Evolutionary conservation across 2,888 invertebrate species (phyloP).

Genomic region (Ennomos fuscantarius): DNA sequence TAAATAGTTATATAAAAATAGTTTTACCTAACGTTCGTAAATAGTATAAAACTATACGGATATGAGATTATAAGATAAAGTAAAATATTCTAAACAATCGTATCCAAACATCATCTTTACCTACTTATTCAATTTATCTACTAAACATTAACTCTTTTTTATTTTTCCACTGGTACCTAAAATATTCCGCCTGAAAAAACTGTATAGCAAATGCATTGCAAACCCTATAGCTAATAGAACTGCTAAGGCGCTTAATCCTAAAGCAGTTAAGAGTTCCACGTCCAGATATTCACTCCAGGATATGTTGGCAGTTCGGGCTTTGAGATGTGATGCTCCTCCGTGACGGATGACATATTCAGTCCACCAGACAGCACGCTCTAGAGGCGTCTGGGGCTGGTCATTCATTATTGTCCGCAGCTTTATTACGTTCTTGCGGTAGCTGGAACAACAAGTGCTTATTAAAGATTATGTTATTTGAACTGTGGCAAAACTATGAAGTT

Average conservation of each 20-base stretch:
- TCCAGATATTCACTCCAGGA: slow-evolving; percentile 48
- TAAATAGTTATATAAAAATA: too few species aligned
- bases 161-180: not conserved
- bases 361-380: slow-evolving; percentile 77
- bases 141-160: not conserved
- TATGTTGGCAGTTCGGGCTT: slow-evolving; percentile 57
- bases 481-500: not conserved
- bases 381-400: slow-evolving; percentile 57
- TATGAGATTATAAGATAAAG: too few species aligned
- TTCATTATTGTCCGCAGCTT: slow-evolving; percentile 14
- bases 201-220: not conserved
- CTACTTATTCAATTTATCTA: too few species aligned
- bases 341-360: slow-evolving; percentile 75
- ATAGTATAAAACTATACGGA: too few species aligned
- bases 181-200: not conserved
- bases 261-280: slow-evolving; percentile 1
- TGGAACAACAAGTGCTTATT: not conserved
- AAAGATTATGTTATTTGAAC: not conserved
- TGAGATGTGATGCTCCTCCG: slow-evolving; percentile 66
- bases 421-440: slow-evolving; percentile 7
- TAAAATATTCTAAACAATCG: too few species aligned
- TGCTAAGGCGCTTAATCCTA: not conserved
- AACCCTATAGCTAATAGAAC: not conserved
- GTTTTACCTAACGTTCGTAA: too few species aligned
- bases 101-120: too few species aligned